Evolutionary conservation across 2,113 vertebrate species (phyloP), one percentile per base, ranked within the genome.

Genomic region (Oxyruncus cristatus): DNA sequence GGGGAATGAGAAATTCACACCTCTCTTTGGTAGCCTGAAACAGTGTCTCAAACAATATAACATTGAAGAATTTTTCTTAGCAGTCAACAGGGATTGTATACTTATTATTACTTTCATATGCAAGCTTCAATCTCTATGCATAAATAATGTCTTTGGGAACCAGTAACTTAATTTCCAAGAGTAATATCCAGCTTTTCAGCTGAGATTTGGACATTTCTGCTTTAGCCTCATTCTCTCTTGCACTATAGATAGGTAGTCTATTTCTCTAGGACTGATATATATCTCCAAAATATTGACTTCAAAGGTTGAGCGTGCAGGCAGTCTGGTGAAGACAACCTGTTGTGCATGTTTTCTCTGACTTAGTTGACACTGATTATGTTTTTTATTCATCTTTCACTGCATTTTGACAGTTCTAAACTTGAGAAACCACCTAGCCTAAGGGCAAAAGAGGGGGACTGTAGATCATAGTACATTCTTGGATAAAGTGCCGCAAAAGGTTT

Each of bases 381-480:
- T 91, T 61, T 50, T 74, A 15, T 85, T 93, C 61, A 71, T 81
- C 75, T 95, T 92, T 68, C 66, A 37, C n/a, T 72, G n/a, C 39
- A 86, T 93, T 75, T 86, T 81, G 90, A 87, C 85, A 74, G 62
- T 79, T 95, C 52, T 55, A 87, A 93, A 88, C 90, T 83, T 71
- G 35, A 96, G 96, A 95, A 95, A 82, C 53, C 46, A 33, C 46
- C 63, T 86, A 91, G 81, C 92, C 63, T 19, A 28, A 37, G 74
- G 89, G 74, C 95, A 93, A 71, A 83, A 85, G 83, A 95, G 33
- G 68, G 62, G n/a, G 91, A 76, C 77, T 89, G 75, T 65, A 70
- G 88, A 95, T 92, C 73, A 58, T 66, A 74, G 56, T 11, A 18
- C 53, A 33, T 91, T 92, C 80, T 91, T 87, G 74, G 50, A 82